phyloP scores from a whole-genome alignment of 2,113 vertebrate genomes.

The Archilochus colubris region DNA sequence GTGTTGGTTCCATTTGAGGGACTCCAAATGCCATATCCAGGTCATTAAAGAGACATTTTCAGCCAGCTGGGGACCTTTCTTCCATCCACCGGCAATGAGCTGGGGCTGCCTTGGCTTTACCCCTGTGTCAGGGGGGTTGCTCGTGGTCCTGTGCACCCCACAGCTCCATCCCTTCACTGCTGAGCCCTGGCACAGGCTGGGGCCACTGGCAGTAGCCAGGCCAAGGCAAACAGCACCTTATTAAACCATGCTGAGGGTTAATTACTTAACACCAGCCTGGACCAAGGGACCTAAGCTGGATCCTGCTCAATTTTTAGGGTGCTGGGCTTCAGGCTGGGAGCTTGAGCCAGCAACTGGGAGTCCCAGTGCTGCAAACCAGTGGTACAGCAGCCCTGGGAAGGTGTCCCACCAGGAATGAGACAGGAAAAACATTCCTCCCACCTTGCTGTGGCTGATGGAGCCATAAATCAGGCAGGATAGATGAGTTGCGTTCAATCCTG shows the following conservation, averaged over 20 bases:
- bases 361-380: not conserved
- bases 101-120: not conserved
- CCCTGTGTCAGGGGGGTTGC: not conserved
- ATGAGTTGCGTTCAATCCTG: not conserved
- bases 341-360: not conserved
- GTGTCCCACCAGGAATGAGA: not conserved
- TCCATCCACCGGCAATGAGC: not conserved
- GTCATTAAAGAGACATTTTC: conserved; percentile 67
- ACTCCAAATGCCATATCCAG: not conserved
- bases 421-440: not conserved
- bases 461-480: not conserved
- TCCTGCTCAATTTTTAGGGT: not conserved
- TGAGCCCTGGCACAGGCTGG: not conserved
- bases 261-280: not conserved
- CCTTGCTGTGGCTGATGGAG: not conserved
- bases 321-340: not conserved
- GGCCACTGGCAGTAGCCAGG: not conserved
- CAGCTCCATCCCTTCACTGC: not conserved
- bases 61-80: not conserved
- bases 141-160: not conserved
- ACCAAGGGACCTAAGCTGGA: not conserved
- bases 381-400: not conserved
- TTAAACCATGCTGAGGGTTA: not conserved
- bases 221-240: not conserved
- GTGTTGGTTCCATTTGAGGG: conserved; percentile 8